Conservation (phyloP, 2,113 vertebrate species). For the Megaceryle maxima region DNA sequence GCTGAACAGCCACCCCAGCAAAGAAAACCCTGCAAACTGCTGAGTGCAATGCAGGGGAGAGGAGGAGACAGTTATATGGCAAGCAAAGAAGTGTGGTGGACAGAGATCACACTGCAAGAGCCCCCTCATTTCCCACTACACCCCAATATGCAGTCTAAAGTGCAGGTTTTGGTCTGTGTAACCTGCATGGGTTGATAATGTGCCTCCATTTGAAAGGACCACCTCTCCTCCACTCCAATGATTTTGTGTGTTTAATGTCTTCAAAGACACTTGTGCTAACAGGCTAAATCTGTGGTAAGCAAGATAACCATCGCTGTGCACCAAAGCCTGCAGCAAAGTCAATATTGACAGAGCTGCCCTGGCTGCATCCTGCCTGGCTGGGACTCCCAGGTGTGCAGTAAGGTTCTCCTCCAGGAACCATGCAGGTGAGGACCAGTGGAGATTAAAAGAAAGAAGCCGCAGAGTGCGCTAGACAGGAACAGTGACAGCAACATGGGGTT, state of each 20-base stretch:
- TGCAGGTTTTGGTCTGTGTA: background rate
- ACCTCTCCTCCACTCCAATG: background rate
- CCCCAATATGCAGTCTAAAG: background rate
- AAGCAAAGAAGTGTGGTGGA: background rate
- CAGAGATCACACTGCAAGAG: background rate
- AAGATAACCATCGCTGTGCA: background rate
- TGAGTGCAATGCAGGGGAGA: background rate
- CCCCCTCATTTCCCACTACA: background rate
- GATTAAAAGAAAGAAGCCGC: background rate
- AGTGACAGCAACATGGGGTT: background rate
- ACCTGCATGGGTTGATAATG: background rate
- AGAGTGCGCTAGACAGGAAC: background rate
- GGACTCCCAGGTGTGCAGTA: background rate
- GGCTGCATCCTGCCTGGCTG: background rate
- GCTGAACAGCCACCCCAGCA: background rate
- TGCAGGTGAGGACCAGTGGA: background rate
- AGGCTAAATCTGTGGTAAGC: background rate
- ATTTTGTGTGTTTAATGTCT: background rate
- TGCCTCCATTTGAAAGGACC: background rate
- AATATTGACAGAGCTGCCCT: constrained; percentile 49
- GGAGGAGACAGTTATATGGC: background rate
- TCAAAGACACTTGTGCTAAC: constrained; percentile 6
- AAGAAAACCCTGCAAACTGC: background rate
- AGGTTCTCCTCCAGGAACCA: background rate
- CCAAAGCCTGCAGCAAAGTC: constrained; percentile 30